Evolutionary conservation across 2,797 vertebrate genomes (phyloP).

Genomic region (Falco columbarius): DNA sequence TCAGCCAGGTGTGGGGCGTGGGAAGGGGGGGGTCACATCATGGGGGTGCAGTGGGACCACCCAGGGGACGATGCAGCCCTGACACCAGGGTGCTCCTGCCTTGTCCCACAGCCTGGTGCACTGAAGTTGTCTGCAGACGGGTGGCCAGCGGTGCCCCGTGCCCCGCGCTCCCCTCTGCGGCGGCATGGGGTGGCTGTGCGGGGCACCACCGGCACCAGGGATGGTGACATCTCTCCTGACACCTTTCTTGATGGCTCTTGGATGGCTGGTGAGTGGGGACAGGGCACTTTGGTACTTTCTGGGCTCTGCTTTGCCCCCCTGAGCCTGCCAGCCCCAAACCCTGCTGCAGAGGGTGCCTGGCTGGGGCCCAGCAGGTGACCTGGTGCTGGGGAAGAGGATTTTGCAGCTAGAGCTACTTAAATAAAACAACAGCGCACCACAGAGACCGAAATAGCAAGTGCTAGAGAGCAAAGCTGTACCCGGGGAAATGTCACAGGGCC

Average conservation of each 20-base stretch:
- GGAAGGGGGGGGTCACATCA: background rate
- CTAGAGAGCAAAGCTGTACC: background rate
- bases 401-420: fast-evolving
- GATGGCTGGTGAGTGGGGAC: background rate
- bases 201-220: background rate
- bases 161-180: background rate
- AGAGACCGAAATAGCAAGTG: background rate
- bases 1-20: conserved; percentile 32
- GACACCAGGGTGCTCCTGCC: background rate
- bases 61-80: background rate
- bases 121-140: background rate
- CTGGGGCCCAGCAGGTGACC: background rate
- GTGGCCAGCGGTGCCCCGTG: background rate
- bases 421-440: background rate
- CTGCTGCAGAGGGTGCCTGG: background rate
- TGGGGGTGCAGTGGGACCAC: background rate
- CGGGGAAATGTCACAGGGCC: background rate
- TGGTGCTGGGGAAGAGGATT: background rate
- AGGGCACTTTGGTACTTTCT: fast-evolving
- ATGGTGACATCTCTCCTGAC: fast-evolving
- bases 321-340: background rate
- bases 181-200: fast-evolving
- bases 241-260: background rate
- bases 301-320: background rate
- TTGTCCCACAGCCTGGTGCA: too few species aligned